These are phyloP conservation scores for Epinotia bilunana DNA, from an alignment of 2,888 invertebrate genomes.

Conservation along the genomic window DNA sequence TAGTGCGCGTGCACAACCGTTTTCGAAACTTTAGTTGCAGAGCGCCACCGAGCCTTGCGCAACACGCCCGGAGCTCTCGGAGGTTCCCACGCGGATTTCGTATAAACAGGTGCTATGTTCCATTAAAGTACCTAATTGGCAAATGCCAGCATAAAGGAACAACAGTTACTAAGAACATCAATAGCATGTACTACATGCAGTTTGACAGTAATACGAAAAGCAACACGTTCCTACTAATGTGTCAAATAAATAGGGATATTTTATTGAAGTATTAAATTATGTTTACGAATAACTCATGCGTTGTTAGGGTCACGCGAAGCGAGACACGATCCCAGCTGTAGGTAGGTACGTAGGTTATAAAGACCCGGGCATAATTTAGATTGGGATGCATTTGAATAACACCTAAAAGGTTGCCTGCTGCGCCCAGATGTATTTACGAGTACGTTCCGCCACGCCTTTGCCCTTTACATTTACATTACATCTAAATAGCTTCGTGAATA, in stretches of 20 bases:
- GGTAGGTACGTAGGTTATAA: slow-evolving; percentile 18
- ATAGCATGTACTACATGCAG: neutral
- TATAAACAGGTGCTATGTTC: slow-evolving; percentile 73
- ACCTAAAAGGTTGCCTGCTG: slow-evolving; percentile 80
- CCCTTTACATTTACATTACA: slow-evolving; percentile 77
- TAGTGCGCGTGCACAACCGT: slow-evolving; percentile 58
- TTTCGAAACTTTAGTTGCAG: slow-evolving; percentile 54
- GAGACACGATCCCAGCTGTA: slow-evolving; percentile 34
- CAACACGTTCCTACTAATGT: slow-evolving; percentile 10
- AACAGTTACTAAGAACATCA: slow-evolving; percentile 23
- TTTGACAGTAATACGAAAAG: neutral
- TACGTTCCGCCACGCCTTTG: slow-evolving; percentile 74
- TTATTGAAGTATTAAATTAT: slow-evolving; percentile 37
- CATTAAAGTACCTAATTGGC: slow-evolving; percentile 65
- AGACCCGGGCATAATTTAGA: slow-evolving; percentile 34
- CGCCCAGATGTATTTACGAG: slow-evolving; percentile 78
- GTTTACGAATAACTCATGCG: slow-evolving; percentile 35
- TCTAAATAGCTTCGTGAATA: slow-evolving; percentile 72
- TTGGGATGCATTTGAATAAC: slow-evolving; percentile 57
- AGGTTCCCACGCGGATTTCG: slow-evolving; percentile 83
- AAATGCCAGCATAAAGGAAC: slow-evolving; percentile 46
- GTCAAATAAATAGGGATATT: slow-evolving; percentile 35
- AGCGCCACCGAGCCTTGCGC: slow-evolving; percentile 64
- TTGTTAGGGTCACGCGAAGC: slow-evolving; percentile 38
- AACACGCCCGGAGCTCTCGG: slow-evolving; percentile 65